These are phyloP conservation scores for Dicyrtoma fusca DNA, from an alignment of 2,888 invertebrate genomes.

Conservation along the genomic window DNA sequence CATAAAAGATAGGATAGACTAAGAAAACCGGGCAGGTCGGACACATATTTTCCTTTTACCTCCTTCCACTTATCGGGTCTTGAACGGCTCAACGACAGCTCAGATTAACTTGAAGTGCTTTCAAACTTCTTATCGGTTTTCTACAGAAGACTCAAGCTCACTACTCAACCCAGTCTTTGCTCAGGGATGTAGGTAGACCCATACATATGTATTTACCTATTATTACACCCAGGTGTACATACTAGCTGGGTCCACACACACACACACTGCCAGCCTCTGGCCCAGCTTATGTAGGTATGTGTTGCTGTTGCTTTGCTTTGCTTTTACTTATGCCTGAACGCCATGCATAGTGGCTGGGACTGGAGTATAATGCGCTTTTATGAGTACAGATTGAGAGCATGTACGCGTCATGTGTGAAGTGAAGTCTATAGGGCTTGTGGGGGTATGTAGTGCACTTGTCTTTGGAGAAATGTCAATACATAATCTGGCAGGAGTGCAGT, in stretches of 20 bases:
- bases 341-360: no score
- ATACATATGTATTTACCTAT: no score
- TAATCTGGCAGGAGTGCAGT: not conserved
- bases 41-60: slow-evolving; percentile 35
- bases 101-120: slow-evolving; percentile 46
- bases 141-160: slow-evolving; percentile 30
- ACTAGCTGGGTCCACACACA: no score
- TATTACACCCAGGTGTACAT: no score
- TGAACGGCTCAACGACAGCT: slow-evolving; percentile 43
- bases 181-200: no score
- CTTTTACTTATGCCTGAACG: no score
- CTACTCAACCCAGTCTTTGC: not conserved
- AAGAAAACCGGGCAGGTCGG: slow-evolving; percentile 36
- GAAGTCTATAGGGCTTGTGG: not conserved
- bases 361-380: no score
- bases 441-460: not conserved
- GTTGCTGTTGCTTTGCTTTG: no score
- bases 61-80: slow-evolving; percentile 42
- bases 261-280: no score
- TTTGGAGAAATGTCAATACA: slow-evolving; percentile 16
- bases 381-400: no score
- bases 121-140: slow-evolving; percentile 45
- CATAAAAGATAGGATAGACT: slow-evolving; percentile 32
- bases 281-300: no score
- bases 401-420: slow-evolving; percentile 8